phyloP scores from a whole-genome alignment of 2,113 vertebrate species.

The Serinus canaria region DNA sequence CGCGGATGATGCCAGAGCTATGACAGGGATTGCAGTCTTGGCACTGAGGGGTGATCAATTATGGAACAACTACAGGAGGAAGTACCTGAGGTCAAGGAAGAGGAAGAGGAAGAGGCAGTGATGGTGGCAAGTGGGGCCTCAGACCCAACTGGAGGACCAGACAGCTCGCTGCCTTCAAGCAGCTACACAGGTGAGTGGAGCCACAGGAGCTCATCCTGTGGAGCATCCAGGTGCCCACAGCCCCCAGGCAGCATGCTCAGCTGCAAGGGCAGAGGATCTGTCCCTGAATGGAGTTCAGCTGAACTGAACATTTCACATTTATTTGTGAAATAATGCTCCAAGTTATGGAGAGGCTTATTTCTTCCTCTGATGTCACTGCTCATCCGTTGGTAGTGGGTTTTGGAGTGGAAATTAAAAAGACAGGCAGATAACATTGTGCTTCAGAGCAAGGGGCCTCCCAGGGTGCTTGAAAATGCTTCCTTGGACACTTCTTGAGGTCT shows the following conservation, averaged over 20 bases:
- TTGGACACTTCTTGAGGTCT: not conserved
- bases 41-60: slow-evolving; percentile 76
- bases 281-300: not conserved
- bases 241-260: not conserved
- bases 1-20: slow-evolving; percentile 81
- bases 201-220: not conserved
- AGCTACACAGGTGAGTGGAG: slow-evolving; percentile 71
- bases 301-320: not conserved
- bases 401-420: not conserved
- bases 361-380: not conserved
- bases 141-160: slow-evolving; percentile 72
- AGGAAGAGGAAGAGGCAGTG: slow-evolving; percentile 80
- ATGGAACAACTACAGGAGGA: slow-evolving; percentile 82
- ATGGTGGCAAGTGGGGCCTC: slow-evolving; percentile 57
- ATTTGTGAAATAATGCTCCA: not conserved
- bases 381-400: fast-evolving
- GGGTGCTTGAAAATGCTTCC: not conserved
- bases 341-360: not conserved
- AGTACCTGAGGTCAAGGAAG: slow-evolving; percentile 78
- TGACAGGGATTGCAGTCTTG: slow-evolving; percentile 79
- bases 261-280: not conserved
- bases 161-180: slow-evolving; percentile 69
- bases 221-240: not conserved
- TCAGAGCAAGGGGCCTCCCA: not conserved
- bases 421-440: not conserved